Conservation (phyloP, 2,797 vertebrate genomes). For the Anabas testudineus region DNA sequence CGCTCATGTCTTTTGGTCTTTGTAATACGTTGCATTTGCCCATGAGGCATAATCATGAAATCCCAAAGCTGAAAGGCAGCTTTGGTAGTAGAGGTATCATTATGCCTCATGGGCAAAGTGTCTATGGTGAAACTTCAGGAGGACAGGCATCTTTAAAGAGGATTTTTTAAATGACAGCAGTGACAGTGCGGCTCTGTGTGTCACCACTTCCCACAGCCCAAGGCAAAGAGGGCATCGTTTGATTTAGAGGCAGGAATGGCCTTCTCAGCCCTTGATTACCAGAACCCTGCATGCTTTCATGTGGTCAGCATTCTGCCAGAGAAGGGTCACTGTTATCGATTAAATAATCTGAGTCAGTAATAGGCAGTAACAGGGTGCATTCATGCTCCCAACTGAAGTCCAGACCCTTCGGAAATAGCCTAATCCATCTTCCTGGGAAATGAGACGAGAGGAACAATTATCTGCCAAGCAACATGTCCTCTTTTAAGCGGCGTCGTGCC, state of each 20-base stretch:
- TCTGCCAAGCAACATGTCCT: constrained; percentile 62
- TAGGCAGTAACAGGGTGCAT: constrained; percentile 75
- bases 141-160: constrained; percentile 58
- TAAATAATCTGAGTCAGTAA: constrained; percentile 81
- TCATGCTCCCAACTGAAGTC: constrained; percentile 73
- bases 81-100: no score
- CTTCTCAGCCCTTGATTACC: constrained; percentile 76
- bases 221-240: constrained; percentile 73
- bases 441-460: constrained; percentile 79
- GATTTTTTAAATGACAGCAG: constrained; percentile 46
- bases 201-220: constrained; percentile 56
- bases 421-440: constrained; percentile 83
- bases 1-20: constrained; percentile 26
- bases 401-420: constrained; percentile 73
- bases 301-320: constrained; percentile 78
- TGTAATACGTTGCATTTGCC: constrained; percentile 19
- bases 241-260: constrained; percentile 75
- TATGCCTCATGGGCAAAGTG: no score
- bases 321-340: constrained; percentile 85
- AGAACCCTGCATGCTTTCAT: constrained; percentile 78
- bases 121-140: constrained; percentile 59
- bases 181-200: constrained; percentile 69
- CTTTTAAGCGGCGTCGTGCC: constrained; percentile 53
- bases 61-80: constrained; percentile 37
- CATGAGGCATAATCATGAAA: constrained; percentile 52